Base-by-base conservation (phyloP, 1,140 invertebrate species). In the Mycetomoellerius zeteki region DNA sequence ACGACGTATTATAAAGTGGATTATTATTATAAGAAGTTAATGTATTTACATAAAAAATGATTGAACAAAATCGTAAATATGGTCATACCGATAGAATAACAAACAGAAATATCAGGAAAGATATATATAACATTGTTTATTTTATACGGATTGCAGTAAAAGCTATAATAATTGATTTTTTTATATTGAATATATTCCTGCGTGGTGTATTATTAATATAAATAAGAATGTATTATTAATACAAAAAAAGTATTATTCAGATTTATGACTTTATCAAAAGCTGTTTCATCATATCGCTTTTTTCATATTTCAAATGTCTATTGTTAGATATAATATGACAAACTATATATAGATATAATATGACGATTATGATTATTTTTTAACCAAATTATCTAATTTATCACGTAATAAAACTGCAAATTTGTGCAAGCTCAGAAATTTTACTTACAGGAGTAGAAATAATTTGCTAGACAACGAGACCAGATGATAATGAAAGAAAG, bases 381-480 rank as follows among this genome's bases (percentile, higher is more conserved):
- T 72, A 14, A 60, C 12, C 8, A 50, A 60, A 33, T 47, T 71
- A 43, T 21, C 3, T 27, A 56, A 27, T 72, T 58, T 82, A 30
- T 73, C 0, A 27, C 10, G 27, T 30, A 27, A 71, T 10, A 30
- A 43, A 82, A 24, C 47, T 60, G 16, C 10, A 27, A 64, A 33
- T 37, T 47, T 82, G 33, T 14, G 33, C 64, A 27, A 64, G 54
- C 12, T 84, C 6, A 12, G 10, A 14, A 56, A 64, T 52, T 72
- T 81, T 37, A 56, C 67, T 86, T 80, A 52, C 85, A 91, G 87
- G 88, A 72, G 71, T 86, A 82, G 75, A 89, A 69, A 72, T 90
- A 89, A 72, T 81, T 67, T 75, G 21, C 76, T 69, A 87, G 30
- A 69, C 76, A 43, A 67, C 82, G 87, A 81, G 82, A 85, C 33